A percentile compares a stretch with the other conserved stretches of the same genome.
phyloP scores from a whole-genome alignment of 1,140 invertebrate genomes.

The Chironomus tepperi region DNA sequence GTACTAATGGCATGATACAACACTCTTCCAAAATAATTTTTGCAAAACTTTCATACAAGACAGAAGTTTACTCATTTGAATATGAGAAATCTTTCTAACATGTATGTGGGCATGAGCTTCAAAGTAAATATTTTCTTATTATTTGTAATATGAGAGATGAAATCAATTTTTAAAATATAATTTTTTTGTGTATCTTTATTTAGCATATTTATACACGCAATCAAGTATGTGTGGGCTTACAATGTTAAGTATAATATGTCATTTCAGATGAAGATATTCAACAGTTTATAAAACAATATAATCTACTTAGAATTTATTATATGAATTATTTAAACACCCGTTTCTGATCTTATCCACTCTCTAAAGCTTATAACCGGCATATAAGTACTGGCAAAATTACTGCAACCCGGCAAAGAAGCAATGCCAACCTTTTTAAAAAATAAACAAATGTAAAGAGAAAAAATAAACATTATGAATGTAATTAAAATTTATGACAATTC shows the following conservation, averaged over 20 bases:
- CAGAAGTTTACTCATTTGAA: no score
- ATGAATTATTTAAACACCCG: neutral
- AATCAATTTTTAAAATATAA: no score
- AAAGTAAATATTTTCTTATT: no score
- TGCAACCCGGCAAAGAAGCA: slow-evolving; percentile 5
- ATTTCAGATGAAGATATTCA: neutral
- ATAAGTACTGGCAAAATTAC: neutral
- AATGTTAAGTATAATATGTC: neutral
- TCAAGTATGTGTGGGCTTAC: neutral
- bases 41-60: no score
- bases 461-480: neutral
- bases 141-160: no score
- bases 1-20: no score
- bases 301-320: neutral
- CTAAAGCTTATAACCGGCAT: neutral
- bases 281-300: neutral
- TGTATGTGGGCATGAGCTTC: no score
- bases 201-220: neutral
- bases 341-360: neutral
- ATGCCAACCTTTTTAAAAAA: neutral
- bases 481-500: neutral
- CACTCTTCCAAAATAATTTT: no score
- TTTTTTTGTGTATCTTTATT: neutral
- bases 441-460: neutral
- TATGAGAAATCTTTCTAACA: no score